Base-by-base conservation (phyloP, 2,888 invertebrate species). In the Tenodera sinensis region DNA sequence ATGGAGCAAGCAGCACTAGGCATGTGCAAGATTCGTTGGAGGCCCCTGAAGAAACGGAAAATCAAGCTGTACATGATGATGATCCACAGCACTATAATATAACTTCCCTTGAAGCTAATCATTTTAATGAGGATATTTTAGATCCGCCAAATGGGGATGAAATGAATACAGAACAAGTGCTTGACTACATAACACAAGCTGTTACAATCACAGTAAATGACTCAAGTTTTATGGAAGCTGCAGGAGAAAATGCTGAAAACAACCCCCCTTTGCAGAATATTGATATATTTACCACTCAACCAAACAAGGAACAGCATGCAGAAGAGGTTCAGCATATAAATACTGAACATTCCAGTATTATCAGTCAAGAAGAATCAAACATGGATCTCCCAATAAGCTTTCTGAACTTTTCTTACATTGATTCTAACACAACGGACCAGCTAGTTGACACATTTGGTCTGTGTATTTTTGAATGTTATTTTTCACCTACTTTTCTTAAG, bases 401-500 rank as follows among this genome's bases (percentile, higher is more conserved):
- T 6, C 25, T 25, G 25, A 71, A 71, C 6, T 71, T 4, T 71
- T 20, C 54, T 20, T 71, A 20, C 6, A 71, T 6, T 71, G 54
- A 71, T 71, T 20, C 54, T 71, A 71, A 71, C 25, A 86, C 28
- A 86, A 42, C n/a, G 28, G 85, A 85, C 4, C 28, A 27, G 15
- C 3, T 12, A 20, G 27, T 28, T n/a, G 27, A 27, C 85, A 42
- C 42, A 30, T 30, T 84, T 9, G 28, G 85, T 15, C 15, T 89
- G n/a, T 90, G 90, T 81, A 71, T 89, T 25, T 87, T 85, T 14
- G 90, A 91, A 71, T 93, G 93, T 90, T 91, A 91, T 30, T 85
- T 92, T 42, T 91, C 93, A 1, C 90, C 90, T 15, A 91, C 90
- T 81, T 92, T 92, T 89, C 89, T 93, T 20, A 92, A 92, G 90